Evolutionary conservation across 2,888 invertebrate genomes (phyloP).

Genomic region (Caenorhabditis sp.): DNA sequence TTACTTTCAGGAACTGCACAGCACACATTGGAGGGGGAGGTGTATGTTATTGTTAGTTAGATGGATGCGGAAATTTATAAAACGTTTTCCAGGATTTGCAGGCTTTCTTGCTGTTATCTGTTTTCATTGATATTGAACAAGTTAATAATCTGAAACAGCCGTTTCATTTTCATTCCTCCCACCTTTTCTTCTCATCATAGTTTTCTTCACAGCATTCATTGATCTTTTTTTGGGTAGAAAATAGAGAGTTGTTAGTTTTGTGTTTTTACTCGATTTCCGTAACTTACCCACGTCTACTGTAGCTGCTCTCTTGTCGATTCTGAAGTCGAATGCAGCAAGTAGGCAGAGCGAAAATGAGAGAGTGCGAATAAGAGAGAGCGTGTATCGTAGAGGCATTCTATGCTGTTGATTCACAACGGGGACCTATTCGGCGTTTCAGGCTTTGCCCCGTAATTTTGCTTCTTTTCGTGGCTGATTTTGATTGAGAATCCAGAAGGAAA

Average conservation of each 20-base stretch:
- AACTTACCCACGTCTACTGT: conserved; percentile 57
- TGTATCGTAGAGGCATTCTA: conserved; percentile 15
- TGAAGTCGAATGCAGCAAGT: conserved; percentile 49
- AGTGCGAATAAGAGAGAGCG: conserved; percentile 8
- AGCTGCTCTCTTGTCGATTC: conserved; percentile 45
- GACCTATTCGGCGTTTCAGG: conserved; percentile 29
- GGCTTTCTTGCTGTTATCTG: background rate
- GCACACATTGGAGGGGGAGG: background rate
- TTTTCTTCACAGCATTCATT: conserved; percentile 4
- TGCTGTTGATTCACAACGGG: conserved; percentile 21
- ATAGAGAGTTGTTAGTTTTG: conserved; percentile 22
- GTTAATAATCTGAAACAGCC: background rate
- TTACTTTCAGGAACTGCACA: background rate
- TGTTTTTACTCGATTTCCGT: conserved; percentile 15
- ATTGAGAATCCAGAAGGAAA: conserved; percentile 38
- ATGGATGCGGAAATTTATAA: background rate
- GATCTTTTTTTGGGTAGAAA: background rate
- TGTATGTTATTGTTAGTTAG: too few relatives aligned
- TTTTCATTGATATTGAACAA: background rate
- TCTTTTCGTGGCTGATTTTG: conserved; percentile 31
- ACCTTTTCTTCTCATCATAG: background rate
- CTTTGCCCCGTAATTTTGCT: conserved; percentile 27
- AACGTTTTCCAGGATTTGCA: background rate
- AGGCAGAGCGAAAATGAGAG: conserved; percentile 21
- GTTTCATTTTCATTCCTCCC: background rate